Evolutionary conservation across 92 coral and sea anemone genomes (phyloP).

Genomic region (Porites evermanni): DNA sequence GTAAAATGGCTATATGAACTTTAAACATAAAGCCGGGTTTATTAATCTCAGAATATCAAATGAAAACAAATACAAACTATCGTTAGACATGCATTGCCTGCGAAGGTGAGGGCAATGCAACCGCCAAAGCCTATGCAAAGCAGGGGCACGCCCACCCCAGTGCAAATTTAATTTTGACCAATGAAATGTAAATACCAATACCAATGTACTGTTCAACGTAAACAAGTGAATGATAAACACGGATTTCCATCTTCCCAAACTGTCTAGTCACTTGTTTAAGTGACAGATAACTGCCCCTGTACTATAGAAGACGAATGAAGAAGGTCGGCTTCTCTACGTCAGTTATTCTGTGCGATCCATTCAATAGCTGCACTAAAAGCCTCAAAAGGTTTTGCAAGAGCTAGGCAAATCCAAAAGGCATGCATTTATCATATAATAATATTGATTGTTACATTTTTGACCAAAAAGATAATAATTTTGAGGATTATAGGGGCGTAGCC

Average conservation of each 20-base stretch:
- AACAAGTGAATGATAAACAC: no score
- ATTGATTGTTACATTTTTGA: constrained; percentile 18
- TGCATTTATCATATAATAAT: constrained; percentile 47
- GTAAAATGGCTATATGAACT: constrained; percentile 3
- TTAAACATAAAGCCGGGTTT: background rate
- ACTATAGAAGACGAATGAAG: no score
- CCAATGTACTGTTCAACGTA: background rate
- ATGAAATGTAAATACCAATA: background rate
- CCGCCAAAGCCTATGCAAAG: constrained; percentile 4
- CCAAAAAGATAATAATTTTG: constrained; percentile 54
- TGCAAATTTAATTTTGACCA: constrained; percentile 2
- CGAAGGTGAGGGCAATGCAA: constrained; percentile 4
- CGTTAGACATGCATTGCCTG: background rate
- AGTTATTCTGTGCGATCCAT: no score
- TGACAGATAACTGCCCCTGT: background rate
- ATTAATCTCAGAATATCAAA: background rate
- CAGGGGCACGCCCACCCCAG: constrained; percentile 22
- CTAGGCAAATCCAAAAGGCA: constrained; percentile 62
- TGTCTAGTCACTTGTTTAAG: no score
- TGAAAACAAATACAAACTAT: background rate
- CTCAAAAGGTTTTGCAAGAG: no score
- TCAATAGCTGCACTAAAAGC: no score
- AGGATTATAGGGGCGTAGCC: background rate
- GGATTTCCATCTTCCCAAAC: no score
- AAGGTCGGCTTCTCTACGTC: no score